Percentiles rank a stretch among this genome's conserved stretches.
Evolutionary conservation across 2,888 invertebrate genomes (phyloP).

Genomic region (Heliconius ethilla): DNA sequence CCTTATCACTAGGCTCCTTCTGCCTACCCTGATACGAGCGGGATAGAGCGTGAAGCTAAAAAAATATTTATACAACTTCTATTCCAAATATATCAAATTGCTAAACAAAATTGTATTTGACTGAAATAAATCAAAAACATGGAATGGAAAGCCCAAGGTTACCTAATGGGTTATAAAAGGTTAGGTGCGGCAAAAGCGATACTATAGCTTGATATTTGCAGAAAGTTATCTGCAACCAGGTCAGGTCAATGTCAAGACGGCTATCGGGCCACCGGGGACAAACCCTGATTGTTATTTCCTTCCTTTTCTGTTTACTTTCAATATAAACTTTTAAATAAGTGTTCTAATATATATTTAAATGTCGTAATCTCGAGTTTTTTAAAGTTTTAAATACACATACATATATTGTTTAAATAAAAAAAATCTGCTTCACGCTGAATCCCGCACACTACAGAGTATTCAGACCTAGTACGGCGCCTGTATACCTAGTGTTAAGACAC

Average conservation of each 20-base stretch:
- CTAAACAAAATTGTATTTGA: slow-evolving; percentile 8
- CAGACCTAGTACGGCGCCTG: too few relatives aligned
- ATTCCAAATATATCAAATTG: not conserved
- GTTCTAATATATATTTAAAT: not conserved
- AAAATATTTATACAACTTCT: too few relatives aligned
- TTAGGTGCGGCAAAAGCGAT: slow-evolving; percentile 54
- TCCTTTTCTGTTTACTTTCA: not conserved
- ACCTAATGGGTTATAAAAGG: slow-evolving; percentile 59
- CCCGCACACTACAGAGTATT: too few relatives aligned
- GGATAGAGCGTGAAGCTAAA: too few relatives aligned
- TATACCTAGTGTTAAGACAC: too few relatives aligned
- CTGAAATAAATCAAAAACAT: slow-evolving; percentile 17
- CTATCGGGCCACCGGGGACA: slow-evolving; percentile 16
- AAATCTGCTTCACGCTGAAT: too few relatives aligned
- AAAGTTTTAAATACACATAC: not conserved
- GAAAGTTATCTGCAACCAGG: slow-evolving; percentile 58
- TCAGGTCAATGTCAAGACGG: slow-evolving; percentile 64
- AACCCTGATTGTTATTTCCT: slow-evolving; percentile 15
- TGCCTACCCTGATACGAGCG: too few relatives aligned
- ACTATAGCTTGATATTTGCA: slow-evolving; percentile 55
- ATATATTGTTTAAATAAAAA: not conserved
- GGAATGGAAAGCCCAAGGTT: slow-evolving; percentile 33
- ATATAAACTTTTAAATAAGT: not conserved
- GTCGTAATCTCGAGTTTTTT: not conserved
- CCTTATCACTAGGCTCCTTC: not conserved